A percentile compares a stretch with the other conserved stretches of the same genome.
Conservation (phyloP, 1,140 invertebrate species). For the Psix sp. region DNA sequence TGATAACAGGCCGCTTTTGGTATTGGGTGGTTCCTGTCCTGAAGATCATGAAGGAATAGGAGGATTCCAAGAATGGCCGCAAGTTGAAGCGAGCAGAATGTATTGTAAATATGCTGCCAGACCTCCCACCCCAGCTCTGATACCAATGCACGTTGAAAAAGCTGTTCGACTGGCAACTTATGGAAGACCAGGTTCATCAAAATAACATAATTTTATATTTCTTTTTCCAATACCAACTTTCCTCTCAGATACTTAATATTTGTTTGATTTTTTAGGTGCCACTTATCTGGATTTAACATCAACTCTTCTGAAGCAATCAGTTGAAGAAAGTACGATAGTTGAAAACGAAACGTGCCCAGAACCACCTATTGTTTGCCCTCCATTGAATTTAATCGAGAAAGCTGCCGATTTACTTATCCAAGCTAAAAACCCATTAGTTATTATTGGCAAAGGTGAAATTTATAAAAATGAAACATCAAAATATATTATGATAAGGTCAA, state of each 20-base stretch:
- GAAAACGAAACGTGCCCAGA: slow-evolving; percentile 75
- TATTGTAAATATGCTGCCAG: slow-evolving; percentile 94
- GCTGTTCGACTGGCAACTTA: slow-evolving; percentile 89
- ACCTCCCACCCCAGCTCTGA: slow-evolving; percentile 87
- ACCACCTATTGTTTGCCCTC: slow-evolving; percentile 84
- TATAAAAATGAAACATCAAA: neutral
- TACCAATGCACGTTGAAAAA: slow-evolving; percentile 95
- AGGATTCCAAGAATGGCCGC: slow-evolving; percentile 96
- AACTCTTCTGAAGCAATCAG: slow-evolving; percentile 82
- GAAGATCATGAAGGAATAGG: slow-evolving; percentile 95
- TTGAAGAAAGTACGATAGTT: slow-evolving; percentile 73
- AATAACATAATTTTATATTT: neutral
- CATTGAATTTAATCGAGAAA: slow-evolving; percentile 80
- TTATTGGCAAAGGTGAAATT: slow-evolving; percentile 90
- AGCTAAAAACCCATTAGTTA: slow-evolving; percentile 89
- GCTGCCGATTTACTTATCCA: slow-evolving; percentile 83
- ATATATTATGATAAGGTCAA: slow-evolving; percentile 6
- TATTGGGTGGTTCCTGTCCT: slow-evolving; percentile 93
- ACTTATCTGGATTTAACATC: slow-evolving; percentile 94
- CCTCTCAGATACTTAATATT: neutral
- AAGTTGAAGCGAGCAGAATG: slow-evolving; percentile 89
- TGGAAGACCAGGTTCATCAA: slow-evolving; percentile 85
- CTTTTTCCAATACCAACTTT: neutral
- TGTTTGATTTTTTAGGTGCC: slow-evolving; percentile 78
- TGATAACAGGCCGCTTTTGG: slow-evolving; percentile 86